Evolutionary conservation across 2,113 vertebrate species (phyloP), one percentile per base, ranked within the genome.

Genomic region (Lamprologus lemairii): DNA sequence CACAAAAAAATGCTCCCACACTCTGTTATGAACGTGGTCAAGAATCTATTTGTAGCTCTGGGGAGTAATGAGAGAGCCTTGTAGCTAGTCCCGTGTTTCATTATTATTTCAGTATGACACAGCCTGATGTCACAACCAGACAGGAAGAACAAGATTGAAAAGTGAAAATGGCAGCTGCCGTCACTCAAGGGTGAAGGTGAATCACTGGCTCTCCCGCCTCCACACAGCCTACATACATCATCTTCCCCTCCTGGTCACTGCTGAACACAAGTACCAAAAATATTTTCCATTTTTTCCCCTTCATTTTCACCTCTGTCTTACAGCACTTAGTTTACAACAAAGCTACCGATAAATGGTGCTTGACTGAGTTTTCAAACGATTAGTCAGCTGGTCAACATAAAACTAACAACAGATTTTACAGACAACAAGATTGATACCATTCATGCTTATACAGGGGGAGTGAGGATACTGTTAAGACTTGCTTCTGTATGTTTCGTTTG

Each of bases 81-180:
- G 83, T 88, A 78, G 58, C 87, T 80, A 73, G 75, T 82, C 84
- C 71, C 12, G 82, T 92, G 85, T 80, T 90, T 90, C 89, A 85
- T 92, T 86, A 91, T 89, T 93, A 89, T 90, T 93, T 93, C 90
- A 93, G 84, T 14, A 47, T 83, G 88, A 91, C 92, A 87, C 87
- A 82, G 63, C 28, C 26, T 45, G 42, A 84, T 86, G 93, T 86
- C 89, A 88, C 35, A 65, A 63, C 51, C 79, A 82, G 80, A 89
- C 81, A 40, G 78, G 47, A 40, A 75, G 83, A 84, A 57, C 37
- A 60, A 81, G 75, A 89, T 21, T 84, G 86, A 91, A 45, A 73
- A 71, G 80, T 31, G 35, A 80, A 87, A 89, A 86, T 80, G 82
- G 83, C 91, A 91, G 80, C 88, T 81, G 87, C 54, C 4, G 4